These are phyloP conservation scores for Ptychodera flava DNA, from an alignment of 35 echinoderm and acorn worm genomes.

Conservation along the genomic window DNA sequence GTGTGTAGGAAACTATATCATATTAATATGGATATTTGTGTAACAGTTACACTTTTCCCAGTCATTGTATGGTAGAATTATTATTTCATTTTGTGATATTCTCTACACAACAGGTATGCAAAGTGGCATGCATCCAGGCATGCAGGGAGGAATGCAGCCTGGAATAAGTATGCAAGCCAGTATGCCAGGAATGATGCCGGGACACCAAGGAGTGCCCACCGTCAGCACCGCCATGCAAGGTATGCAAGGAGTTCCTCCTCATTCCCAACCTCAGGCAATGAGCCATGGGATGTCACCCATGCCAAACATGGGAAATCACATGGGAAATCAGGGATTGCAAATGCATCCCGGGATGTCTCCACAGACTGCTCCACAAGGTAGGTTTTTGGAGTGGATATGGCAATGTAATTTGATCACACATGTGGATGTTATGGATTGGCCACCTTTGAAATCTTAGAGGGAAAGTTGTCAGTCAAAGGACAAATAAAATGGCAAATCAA, in stretches of 20 bases:
- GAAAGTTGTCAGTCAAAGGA: too few species aligned
- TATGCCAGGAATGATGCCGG: background rate
- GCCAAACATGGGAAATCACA: background rate
- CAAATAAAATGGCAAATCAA: too few species aligned
- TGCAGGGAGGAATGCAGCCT: background rate
- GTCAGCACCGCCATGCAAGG: background rate
- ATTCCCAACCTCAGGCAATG: background rate
- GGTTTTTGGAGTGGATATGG: too few species aligned
- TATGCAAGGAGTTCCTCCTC: background rate
- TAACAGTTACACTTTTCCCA: too few species aligned
- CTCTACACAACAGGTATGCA: background rate
- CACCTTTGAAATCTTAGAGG: too few species aligned
- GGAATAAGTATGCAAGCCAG: background rate
- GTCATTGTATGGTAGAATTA: too few species aligned
- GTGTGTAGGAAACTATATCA: too few species aligned
- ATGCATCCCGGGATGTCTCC: background rate
- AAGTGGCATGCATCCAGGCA: background rate
- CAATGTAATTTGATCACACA: too few species aligned
- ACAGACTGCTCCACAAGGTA: background rate
- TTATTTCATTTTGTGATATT: too few species aligned
- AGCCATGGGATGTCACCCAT: background rate
- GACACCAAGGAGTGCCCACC: background rate
- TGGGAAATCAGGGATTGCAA: background rate
- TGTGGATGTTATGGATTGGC: too few species aligned
- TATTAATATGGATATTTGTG: too few species aligned